These are phyloP conservation scores for Chrysolina haemoptera DNA, from an alignment of 2,888 invertebrate genomes.

Conservation along the genomic window DNA sequence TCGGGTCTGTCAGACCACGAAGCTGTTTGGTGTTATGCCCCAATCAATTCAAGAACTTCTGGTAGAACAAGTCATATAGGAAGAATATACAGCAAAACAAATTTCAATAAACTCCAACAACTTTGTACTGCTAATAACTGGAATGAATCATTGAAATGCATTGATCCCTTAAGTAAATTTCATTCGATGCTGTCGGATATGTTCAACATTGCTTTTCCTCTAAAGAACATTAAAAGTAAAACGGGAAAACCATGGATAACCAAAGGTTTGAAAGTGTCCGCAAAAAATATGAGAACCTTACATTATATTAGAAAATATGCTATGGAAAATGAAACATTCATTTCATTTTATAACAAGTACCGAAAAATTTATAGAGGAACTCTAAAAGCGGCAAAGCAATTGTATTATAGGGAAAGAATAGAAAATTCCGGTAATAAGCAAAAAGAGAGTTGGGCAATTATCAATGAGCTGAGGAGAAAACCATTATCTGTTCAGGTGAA, in stretches of 20 bases:
- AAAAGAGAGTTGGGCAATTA: constrained; percentile 27
- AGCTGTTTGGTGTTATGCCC: constrained; percentile 13
- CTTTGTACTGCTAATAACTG: not conserved
- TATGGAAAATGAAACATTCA: constrained; percentile 11
- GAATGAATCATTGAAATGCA: constrained; percentile 1
- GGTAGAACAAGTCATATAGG: not conserved
- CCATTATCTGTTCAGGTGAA: not conserved
- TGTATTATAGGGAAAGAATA: constrained; percentile 16
- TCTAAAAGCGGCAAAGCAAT: constrained; percentile 15
- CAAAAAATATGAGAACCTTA: constrained; percentile 22
- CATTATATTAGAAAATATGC: constrained; percentile 19
- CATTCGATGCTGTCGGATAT: constrained; percentile 3
- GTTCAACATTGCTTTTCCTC: not conserved
- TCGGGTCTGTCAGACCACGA: constrained; percentile 7
- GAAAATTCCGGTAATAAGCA: constrained; percentile 18
- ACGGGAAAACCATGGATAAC: not conserved
- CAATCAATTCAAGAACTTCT: not conserved
- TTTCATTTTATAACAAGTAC: constrained; percentile 22
- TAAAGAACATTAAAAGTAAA: constrained; percentile 13
- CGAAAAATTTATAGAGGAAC: constrained; percentile 18
- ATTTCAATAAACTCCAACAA: no score
- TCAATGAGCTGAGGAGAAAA: constrained; percentile 23
- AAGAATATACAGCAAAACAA: no score
- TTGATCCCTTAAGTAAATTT: not conserved
- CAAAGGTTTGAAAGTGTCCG: constrained; percentile 27